Evolutionary conservation across 1,140 invertebrate species (phyloP), one percentile per base, ranked within the genome.

Genomic region (Saccostrea glomerata): DNA sequence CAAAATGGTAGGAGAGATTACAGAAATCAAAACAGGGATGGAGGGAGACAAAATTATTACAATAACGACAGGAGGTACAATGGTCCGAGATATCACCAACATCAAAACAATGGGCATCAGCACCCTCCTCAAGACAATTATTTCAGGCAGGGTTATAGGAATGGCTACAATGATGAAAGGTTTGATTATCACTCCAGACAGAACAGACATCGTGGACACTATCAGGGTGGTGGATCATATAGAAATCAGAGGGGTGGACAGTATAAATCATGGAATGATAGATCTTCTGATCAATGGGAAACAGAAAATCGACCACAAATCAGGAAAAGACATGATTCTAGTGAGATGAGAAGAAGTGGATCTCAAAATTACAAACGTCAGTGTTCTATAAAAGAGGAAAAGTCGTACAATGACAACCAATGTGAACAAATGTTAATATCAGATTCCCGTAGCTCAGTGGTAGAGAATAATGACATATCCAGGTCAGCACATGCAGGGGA

Each of bases 111-210:
- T 25, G 25, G 30, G 15, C 25, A 30, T 15, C 15, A 36, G 23
- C 23, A 23, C 30, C 23, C 23, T 77, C 15, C 23, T 77, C 70
- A 36, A 15, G 11, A 15, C 13, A 25, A 20, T 6, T 63, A 15
- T 12, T 77, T 77, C 70, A 77, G 70, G 30, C 70, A 77, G 30
- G 70, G 70, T 15, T 77, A 77, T 30, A 77, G 70, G 9, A 15
- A 77, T 77, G 70, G 70, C 12, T 77, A 77, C 25, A 77, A 77
- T 77, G 70, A 77, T 36, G 70, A 77, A 77, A 36, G 70, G 23
- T 36, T 5, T 77, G 12, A 77, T 15, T 77, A 77, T 77, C 25
- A 77, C 15, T 13, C 23, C 13, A 25, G 25, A 30, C 23, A 30
- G 15, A 25, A 13, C 15, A 77, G 70, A 13, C 23, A 36, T 77